Conservation (phyloP, 2,113 vertebrate species). For the Sylvietta virens region DNA sequence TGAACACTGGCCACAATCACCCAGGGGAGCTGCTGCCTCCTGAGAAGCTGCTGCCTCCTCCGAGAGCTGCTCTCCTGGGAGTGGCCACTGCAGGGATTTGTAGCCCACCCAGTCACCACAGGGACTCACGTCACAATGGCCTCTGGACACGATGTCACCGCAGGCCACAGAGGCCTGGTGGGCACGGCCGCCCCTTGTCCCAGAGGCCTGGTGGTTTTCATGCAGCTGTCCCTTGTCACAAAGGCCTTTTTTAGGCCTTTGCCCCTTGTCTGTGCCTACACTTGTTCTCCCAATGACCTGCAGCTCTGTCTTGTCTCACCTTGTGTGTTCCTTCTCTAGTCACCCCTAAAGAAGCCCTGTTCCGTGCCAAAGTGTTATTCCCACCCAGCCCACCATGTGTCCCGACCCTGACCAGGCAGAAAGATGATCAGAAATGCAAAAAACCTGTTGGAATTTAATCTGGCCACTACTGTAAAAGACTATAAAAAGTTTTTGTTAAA, state of each 20-base stretch:
- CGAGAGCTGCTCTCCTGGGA: too few relatives aligned
- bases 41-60: too few relatives aligned
- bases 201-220: not conserved
- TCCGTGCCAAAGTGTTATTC: not conserved
- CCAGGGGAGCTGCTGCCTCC: too few relatives aligned
- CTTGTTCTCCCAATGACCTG: fast-evolving
- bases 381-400: too few relatives aligned
- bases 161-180: not conserved
- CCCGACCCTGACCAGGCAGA: too few relatives aligned
- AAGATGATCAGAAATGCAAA: not conserved
- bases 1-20: too few relatives aligned
- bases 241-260: not conserved
- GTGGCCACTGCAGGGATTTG: too few relatives aligned
- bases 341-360: not conserved
- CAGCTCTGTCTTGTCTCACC: not conserved
- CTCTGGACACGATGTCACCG: not conserved
- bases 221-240: too few relatives aligned
- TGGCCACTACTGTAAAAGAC: not conserved
- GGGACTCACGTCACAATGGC: too few relatives aligned
- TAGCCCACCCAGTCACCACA: too few relatives aligned
- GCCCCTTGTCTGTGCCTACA: fast-evolving
- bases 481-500: not conserved
- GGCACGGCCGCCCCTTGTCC: not conserved
- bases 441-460: not conserved
- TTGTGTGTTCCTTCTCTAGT: not conserved